Evolutionary conservation across 2,888 invertebrate species (phyloP), one percentile per base, ranked within the genome.

Genomic region (Hypomecis atomaria): DNA sequence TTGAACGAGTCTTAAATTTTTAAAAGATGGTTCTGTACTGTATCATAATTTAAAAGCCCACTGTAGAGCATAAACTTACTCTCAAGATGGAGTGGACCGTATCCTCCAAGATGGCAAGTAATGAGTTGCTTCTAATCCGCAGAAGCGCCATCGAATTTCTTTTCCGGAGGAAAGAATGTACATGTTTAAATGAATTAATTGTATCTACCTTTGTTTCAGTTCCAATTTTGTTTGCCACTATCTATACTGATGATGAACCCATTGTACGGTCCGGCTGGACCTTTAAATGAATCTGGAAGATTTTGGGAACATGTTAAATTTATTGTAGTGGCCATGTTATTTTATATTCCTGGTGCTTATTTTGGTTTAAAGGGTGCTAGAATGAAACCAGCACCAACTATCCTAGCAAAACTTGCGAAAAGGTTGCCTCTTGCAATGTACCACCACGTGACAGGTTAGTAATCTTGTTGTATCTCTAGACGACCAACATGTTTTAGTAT

Each of bases 181-280:
- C 23, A 23, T 23, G 1, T 2, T 23, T 23, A 23, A n/a, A 23
- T 3, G 23, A 23, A 23, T 47, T 10, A 10, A 34, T 3, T 5
- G 33, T 10, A 0, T 34, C 2, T 37, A 6, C 23, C 3, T 38
- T 40, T 52, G 38, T 52, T 52, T 40, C 23, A 52, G 52, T 52
- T 6, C 23, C 36, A 23, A n/a, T 52, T 52, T 52, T 52, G 13
- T 23, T 52, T 52, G 38, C 52, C 52, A 6, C 10, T 52, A 13
- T 52, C 52, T 13, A 38, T 52, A 23, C 40, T 52, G 23, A 52
- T 52, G 4, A 9, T 55, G 11, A 33, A 55, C 43, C 42, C 44
- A 42, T 52, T 65, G 36, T 63, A 40, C 37, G 52, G 52, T 10
- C 52, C 52, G 6, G 52, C 38, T 8, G 9, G 10, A 40, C 40